These are phyloP conservation scores for Hiodon tergisus DNA, from an alignment of 2,113 vertebrate species.

Conservation along the genomic window DNA sequence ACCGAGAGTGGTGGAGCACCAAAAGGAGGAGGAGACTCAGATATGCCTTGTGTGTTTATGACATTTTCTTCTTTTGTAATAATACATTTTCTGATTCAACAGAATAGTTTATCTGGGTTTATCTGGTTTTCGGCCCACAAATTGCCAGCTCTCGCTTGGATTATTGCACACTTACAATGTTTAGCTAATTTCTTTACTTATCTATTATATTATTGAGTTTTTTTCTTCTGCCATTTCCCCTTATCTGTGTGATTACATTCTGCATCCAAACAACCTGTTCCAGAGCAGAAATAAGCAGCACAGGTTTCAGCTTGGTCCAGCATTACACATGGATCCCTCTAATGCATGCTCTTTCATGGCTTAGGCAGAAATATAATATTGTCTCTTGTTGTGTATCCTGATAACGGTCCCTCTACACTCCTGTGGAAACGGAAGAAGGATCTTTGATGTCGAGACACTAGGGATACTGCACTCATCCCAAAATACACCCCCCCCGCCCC, in stretches of 20 bases:
- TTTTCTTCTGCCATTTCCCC: neutral
- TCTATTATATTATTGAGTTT: neutral
- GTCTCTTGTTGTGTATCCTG: constrained; percentile 46
- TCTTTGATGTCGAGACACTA: constrained; percentile 50
- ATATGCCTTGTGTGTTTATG: too few relatives aligned
- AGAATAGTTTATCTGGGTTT: neutral
- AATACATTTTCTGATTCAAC: neutral
- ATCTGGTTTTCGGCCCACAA: neutral
- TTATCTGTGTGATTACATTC: neutral
- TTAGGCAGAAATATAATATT: constrained; percentile 39
- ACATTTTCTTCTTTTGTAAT: neutral
- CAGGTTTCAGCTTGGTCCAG: constrained; percentile 34
- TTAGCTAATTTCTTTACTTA: neutral
- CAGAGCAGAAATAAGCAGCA: constrained; percentile 34
- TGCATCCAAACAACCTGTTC: constrained; percentile 18
- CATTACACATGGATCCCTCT: constrained; percentile 34
- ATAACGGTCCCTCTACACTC: constrained; percentile 53
- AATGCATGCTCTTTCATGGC: constrained; percentile 54
- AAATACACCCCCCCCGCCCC: constrained; percentile 35
- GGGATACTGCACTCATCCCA: constrained; percentile 27
- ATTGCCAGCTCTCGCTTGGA: neutral
- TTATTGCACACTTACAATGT: neutral
- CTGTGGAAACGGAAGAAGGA: constrained; percentile 47
- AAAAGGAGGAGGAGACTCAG: neutral
- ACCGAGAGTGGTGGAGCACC: neutral